phyloP scores from a whole-genome alignment of 2,888 invertebrate genomes.

The Nomada fucata region DNA sequence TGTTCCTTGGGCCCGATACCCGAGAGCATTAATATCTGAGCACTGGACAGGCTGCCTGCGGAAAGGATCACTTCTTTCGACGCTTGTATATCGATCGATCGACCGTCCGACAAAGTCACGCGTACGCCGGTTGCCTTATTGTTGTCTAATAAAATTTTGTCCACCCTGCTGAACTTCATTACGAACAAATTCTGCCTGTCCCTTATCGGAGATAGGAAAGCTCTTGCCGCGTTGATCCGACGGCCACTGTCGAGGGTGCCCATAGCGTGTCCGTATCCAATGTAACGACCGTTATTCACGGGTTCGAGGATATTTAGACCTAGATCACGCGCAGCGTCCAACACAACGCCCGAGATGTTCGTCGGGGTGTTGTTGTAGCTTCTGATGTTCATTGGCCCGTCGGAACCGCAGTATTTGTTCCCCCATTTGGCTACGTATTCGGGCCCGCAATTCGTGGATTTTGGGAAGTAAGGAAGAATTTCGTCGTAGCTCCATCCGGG shows the following conservation, averaged over 20 bases:
- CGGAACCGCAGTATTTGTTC: conserved; percentile 80
- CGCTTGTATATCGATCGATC: conserved; percentile 80
- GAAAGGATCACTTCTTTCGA: conserved; percentile 88
- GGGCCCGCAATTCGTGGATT: conserved; percentile 72
- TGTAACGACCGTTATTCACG: conserved; percentile 83
- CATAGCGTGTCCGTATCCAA: conserved; percentile 85
- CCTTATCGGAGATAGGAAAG: conserved; percentile 84
- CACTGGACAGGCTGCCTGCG: conserved; percentile 88
- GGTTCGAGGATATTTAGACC: conserved; percentile 82
- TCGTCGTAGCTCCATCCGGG: conserved; percentile 86
- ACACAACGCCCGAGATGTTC: conserved; percentile 82
- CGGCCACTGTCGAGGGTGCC: conserved; percentile 84
- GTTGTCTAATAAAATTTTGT: conserved; percentile 85
- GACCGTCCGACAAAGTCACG: conserved; percentile 80
- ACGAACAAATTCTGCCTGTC: conserved; percentile 86
- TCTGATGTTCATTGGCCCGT: conserved; percentile 85
- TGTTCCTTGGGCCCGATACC: conserved; percentile 87
- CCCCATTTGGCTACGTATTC: conserved; percentile 79
- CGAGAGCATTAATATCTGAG: conserved; percentile 89
- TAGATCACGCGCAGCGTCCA: conserved; percentile 84
- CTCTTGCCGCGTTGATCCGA: conserved; percentile 83
- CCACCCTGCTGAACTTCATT: conserved; percentile 86
- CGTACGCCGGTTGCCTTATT: conserved; percentile 84
- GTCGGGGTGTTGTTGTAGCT: conserved; percentile 78
- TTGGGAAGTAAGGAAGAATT: conserved; percentile 82